Evolutionary conservation across 2,113 vertebrate species (phyloP).

Genomic region (Talpa occidentalis): DNA sequence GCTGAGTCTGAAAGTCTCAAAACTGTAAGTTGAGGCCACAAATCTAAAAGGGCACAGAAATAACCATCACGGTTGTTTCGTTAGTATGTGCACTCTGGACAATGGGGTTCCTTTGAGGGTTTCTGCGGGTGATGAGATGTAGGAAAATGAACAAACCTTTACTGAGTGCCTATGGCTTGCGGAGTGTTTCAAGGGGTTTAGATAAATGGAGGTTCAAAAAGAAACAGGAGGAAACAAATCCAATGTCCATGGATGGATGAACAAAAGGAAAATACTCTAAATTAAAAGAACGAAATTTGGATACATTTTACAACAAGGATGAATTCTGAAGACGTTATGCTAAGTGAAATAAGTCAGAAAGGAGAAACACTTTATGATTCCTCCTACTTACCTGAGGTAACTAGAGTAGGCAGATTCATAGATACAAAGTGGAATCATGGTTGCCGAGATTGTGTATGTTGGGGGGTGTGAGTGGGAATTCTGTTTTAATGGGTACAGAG

Average conservation of each 20-base stretch:
- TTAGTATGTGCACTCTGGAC: not conserved
- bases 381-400: too few species aligned
- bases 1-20: constrained; percentile 7
- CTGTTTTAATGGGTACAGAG: not conserved
- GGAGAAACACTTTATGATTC: not conserved
- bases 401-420: too few species aligned
- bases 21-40: not conserved
- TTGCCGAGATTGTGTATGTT: not conserved
- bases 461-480: not conserved
- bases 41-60: not conserved
- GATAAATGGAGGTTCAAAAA: not conserved
- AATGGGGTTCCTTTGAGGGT: not conserved
- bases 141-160: not conserved
- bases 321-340: not conserved
- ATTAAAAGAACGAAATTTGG: not conserved
- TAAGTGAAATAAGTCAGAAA: not conserved
- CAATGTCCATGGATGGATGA: not conserved
- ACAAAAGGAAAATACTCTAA: not conserved
- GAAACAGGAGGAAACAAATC: not conserved
- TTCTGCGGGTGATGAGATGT: not conserved
- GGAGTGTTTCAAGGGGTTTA: not conserved
- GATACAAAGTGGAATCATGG: not conserved
- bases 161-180: not conserved
- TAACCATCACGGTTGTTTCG: not conserved
- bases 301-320: not conserved